A percentile compares a stretch with the other conserved stretches of the same genome.
Conservation (phyloP, 2,797 vertebrate species). For the Micromesistius poutassou region DNA sequence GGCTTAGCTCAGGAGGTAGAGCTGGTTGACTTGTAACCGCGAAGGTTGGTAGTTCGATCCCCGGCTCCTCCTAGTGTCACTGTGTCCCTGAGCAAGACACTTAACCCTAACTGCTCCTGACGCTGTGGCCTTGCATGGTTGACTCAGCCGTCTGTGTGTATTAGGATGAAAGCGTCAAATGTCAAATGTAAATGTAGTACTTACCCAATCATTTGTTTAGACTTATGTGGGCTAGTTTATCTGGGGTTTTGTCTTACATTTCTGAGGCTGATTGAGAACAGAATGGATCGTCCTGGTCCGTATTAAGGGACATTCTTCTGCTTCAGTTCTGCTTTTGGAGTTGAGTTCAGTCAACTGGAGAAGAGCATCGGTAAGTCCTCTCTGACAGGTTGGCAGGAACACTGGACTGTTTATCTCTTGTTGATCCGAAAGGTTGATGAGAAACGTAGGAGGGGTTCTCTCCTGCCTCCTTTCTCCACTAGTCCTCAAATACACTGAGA, state of each 20-base stretch:
- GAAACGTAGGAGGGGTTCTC: not conserved
- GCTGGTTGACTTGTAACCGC: no score
- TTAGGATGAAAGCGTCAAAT: no score
- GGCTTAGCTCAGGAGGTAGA: no score
- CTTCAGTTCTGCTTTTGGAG: not conserved
- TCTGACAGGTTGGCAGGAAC: not conserved
- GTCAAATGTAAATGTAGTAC: no score
- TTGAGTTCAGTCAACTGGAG: not conserved
- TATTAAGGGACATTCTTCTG: conserved; percentile 24
- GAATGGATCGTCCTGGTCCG: not conserved
- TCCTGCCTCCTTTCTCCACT: not conserved
- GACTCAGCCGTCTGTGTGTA: no score
- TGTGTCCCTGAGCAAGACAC: no score
- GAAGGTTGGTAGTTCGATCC: no score
- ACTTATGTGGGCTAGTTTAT: not conserved
- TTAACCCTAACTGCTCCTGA: no score
- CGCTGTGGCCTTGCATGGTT: no score
- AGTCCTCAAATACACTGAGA: not conserved
- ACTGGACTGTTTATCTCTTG: not conserved
- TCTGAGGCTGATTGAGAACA: conserved; percentile 5
- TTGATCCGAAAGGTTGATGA: not conserved
- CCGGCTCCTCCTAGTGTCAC: no score
- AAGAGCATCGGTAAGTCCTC: not conserved
- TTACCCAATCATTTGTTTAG: not conserved
- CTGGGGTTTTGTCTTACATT: not conserved